These are phyloP conservation scores for Tiliqua scincoides DNA, from an alignment of 2,113 vertebrate genomes.

Conservation along the genomic window DNA sequence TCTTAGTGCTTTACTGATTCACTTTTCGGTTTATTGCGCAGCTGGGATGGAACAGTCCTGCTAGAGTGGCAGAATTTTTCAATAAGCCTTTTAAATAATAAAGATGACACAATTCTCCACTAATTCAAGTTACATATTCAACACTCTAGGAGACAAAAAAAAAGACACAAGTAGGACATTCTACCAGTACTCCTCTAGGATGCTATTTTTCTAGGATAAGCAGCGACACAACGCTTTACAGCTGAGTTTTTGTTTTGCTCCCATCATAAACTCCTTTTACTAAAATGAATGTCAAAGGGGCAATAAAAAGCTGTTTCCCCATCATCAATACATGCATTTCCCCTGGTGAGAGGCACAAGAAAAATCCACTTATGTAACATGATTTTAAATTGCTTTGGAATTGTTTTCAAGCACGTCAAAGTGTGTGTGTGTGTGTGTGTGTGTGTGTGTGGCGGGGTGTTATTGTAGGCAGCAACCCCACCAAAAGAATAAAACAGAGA, in stretches of 20 bases:
- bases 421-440: too few species aligned
- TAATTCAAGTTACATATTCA: constrained; percentile 26
- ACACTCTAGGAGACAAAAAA: not conserved
- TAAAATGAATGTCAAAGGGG: constrained; percentile 45
- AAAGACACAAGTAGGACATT: constrained; percentile 7
- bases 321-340: constrained; percentile 25
- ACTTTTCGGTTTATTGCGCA: not conserved
- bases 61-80: not conserved
- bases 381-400: constrained; percentile 34
- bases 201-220: not conserved
- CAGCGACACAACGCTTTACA: constrained; percentile 22
- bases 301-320: constrained; percentile 32
- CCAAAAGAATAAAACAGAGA: too few species aligned
- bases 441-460: too few species aligned
- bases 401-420: constrained; percentile 40
- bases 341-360: constrained; percentile 42
- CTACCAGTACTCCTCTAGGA: not conserved
- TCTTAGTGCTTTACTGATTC: not conserved
- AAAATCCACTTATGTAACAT: constrained; percentile 30
- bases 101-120: constrained; percentile 45
- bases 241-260: constrained; percentile 44
- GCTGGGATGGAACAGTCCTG: not conserved
- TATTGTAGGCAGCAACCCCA: too few species aligned
- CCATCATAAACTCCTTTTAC: constrained; percentile 23
- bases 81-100: constrained; percentile 33